phyloP scores from a whole-genome alignment of 2,888 invertebrate species.

The Digitonthophagus gazella region DNA sequence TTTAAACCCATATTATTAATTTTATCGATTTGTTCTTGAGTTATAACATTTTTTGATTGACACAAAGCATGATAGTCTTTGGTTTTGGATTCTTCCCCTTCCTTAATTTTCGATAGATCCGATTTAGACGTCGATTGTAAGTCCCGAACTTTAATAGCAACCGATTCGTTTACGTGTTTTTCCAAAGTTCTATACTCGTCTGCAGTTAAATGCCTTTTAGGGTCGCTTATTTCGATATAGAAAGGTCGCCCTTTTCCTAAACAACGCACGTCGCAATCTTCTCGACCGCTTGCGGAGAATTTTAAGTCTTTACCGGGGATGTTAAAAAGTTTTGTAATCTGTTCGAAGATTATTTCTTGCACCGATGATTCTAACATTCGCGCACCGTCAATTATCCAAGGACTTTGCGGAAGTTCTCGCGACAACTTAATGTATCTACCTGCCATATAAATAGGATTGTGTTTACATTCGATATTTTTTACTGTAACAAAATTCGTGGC shows the following conservation, averaged over 20 bases:
- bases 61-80: constrained; percentile 88
- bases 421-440: constrained; percentile 83
- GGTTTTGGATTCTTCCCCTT: constrained; percentile 83
- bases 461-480: constrained; percentile 56
- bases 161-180: constrained; percentile 58
- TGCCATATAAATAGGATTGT: constrained; percentile 65
- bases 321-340: constrained; percentile 59
- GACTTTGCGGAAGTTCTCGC: constrained; percentile 85
- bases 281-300: constrained; percentile 90
- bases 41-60: constrained; percentile 47
- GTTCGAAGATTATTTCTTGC: constrained; percentile 80
- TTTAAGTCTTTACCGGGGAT: constrained; percentile 50
- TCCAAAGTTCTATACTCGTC: constrained; percentile 59
- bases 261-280: constrained; percentile 96
- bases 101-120: constrained; percentile 69
- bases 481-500: constrained; percentile 51
- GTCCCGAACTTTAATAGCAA: constrained; percentile 60
- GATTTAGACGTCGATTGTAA: constrained; percentile 65
- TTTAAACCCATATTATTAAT: constrained; percentile 46
- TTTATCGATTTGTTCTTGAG: constrained; percentile 55
- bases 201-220: constrained; percentile 56
- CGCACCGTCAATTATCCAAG: constrained; percentile 84
- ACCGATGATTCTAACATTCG: constrained; percentile 83
- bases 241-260: constrained; percentile 91
- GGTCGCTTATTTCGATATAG: constrained; percentile 78